phyloP scores from a whole-genome alignment of 1,140 invertebrate genomes.

The Zaprionus vittiger region DNA sequence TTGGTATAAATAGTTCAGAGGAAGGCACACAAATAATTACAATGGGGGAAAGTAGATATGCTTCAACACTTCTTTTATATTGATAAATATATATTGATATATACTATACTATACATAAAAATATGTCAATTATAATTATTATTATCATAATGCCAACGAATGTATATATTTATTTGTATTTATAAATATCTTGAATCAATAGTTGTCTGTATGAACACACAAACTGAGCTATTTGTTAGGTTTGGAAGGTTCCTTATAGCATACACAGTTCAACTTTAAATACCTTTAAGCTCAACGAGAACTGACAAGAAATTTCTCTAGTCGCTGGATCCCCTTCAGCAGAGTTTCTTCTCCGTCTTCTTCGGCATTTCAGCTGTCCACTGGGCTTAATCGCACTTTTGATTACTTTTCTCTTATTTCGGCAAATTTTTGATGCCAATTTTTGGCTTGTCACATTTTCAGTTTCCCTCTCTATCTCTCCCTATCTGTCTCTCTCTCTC shows the following conservation, averaged over 20 bases:
- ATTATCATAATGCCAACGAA: too few relatives aligned
- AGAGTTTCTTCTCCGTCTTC: not conserved
- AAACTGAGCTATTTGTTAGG: not conserved
- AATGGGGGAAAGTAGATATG: too few relatives aligned
- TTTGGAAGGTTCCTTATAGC: not conserved
- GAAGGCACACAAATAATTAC: too few relatives aligned
- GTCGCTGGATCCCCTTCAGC: not conserved
- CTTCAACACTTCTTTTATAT: too few relatives aligned
- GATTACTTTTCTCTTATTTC: slow-evolving; percentile 80
- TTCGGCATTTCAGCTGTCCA: slow-evolving; percentile 17
- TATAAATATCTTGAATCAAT: too few relatives aligned
- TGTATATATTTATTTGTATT: too few relatives aligned
- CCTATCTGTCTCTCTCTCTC: not conserved
- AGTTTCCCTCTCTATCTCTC: not conserved
- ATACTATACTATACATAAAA: not conserved
- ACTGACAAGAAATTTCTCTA: not conserved
- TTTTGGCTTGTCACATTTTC: slow-evolving; percentile 14
- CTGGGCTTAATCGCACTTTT: slow-evolving; percentile 67
- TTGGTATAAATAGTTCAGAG: too few relatives aligned
- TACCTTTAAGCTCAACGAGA: not conserved
- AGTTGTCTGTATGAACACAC: slow-evolving; percentile 16
- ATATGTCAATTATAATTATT: too few relatives aligned
- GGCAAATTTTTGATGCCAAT: slow-evolving; percentile 65
- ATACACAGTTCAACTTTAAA: not conserved
- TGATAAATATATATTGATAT: too few relatives aligned